Evolutionary conservation across 35 echinoderm and acorn worm species (phyloP), one percentile per base, ranked within the genome.

Genomic region (Apostichopus californicus): DNA sequence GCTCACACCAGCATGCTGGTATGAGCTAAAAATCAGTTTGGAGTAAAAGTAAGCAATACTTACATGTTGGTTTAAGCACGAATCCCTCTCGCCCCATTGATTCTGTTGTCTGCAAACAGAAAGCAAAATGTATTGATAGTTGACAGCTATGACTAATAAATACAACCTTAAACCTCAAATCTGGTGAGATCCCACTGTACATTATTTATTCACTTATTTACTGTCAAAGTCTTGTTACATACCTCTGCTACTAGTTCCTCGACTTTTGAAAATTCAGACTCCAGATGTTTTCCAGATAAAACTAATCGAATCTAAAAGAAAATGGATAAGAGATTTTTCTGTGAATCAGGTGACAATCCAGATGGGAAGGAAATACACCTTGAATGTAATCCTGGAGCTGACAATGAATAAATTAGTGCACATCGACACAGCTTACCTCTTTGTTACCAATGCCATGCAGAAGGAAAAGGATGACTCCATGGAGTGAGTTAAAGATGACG

Each of bases 191-290:
- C 34, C 34, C 34, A 3, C 34, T 46, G 34, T 46, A 46, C 0
- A 28, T n/a, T n/a, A 28, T 28, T 0, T 28, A 28, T 28, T 28
- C 34, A 46, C 3, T 46, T 46, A 46, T 46, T 46, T 46, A 46
- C 34, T 46, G 34, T 46, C 34, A 46, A 46, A 46, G 10, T 14
- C 13, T 28, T 28, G 13, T 15, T 28, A 95, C 95, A 93, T 96
- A 96, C 95, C 72, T 87, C 84, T 86, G 88, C 79, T 9, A 56
- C 46, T 56, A 93, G 17, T 66, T 87, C 78, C 78, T 96, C 87
- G 5, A 96, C 95, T 93, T 87, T 96, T 52, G 95, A 93, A 72
- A 96, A 93, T 71, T 93, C 95, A 28, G 78, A 58, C 22, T 96
- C 88, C 1, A 93, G 15, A 52, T 96, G 88, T 71, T 90, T 73